Evolutionary conservation across 1,140 invertebrate species (phyloP).

Genomic region (Tetramorium simillimum): DNA sequence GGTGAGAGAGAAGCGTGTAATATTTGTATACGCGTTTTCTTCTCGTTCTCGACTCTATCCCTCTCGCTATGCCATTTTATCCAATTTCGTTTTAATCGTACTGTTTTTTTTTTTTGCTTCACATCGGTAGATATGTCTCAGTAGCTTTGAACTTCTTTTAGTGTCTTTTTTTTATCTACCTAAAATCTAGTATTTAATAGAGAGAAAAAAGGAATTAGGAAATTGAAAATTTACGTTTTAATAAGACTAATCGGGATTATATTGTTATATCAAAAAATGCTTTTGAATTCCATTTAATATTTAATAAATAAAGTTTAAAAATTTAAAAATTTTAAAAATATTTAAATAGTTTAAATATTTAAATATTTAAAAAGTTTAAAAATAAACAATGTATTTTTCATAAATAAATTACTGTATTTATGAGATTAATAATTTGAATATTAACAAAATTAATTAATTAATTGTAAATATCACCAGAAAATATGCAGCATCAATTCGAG

Average conservation of each 20-base stretch:
- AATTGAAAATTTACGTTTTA: slow-evolving; percentile 8
- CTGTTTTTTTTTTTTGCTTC: neutral
- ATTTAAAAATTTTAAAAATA: too few species aligned
- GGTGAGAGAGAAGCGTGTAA: slow-evolving; percentile 36
- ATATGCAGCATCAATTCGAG: neutral
- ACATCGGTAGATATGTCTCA: neutral
- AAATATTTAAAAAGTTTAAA: too few species aligned
- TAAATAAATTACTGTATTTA: neutral
- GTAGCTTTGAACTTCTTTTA: neutral
- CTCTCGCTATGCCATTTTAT: neutral
- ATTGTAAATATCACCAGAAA: neutral
- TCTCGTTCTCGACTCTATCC: neutral
- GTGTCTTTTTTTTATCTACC: neutral
- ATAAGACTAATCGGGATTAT: neutral
- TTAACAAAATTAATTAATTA: slow-evolving; percentile 13
- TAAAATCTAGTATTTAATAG: neutral
- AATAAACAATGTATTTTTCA: neutral
- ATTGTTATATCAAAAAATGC: neutral
- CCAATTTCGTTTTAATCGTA: slow-evolving; percentile 1
- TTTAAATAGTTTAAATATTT: too few species aligned
- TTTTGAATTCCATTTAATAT: neutral
- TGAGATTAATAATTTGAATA: neutral
- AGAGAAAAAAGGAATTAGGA: neutral
- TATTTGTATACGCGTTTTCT: slow-evolving; percentile 24
- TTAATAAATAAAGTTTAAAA: neutral